These are phyloP conservation scores for Misgurnus mizolepis DNA, from an alignment of 2,113 vertebrate genomes.

Conservation along the genomic window DNA sequence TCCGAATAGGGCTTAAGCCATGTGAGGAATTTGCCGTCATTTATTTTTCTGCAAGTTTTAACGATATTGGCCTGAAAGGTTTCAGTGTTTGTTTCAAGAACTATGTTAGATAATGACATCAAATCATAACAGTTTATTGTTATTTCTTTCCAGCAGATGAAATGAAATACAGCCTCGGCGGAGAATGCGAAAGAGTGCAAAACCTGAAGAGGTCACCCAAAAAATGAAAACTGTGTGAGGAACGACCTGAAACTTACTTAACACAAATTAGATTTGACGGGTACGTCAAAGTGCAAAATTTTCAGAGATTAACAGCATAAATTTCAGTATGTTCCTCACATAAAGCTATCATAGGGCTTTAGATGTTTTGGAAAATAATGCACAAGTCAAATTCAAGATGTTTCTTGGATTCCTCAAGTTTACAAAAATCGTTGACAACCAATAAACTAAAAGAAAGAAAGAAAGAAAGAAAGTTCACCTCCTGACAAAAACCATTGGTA, in stretches of 20 bases:
- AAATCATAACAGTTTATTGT: neutral
- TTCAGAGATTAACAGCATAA: neutral
- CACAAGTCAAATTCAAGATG: neutral
- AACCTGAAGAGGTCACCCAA: no score
- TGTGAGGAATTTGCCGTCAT: constrained; percentile 30
- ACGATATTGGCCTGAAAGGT: neutral
- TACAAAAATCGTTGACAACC: neutral
- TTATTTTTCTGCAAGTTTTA: constrained; percentile 7
- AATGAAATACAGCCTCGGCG: neutral
- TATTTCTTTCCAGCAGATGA: neutral
- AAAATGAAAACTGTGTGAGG: neutral
- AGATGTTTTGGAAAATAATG: no score
- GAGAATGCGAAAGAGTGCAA: neutral
- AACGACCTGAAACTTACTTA: neutral
- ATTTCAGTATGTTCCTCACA: neutral
- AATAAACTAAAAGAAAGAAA: constrained; percentile 2
- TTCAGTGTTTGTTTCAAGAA: constrained; percentile 6
- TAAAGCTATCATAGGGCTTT: no score
- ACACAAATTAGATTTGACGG: neutral
- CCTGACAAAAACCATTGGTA: neutral
- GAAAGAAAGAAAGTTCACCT: neutral
- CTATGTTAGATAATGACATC: neutral
- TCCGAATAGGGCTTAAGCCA: neutral
- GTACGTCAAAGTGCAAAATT: neutral
- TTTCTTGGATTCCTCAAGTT: constrained; percentile 11